Evolutionary conservation across 92 coral and sea anemone genomes (phyloP), one percentile per base, ranked within the genome.

Genomic region (Micromussa lordhowensis): DNA sequence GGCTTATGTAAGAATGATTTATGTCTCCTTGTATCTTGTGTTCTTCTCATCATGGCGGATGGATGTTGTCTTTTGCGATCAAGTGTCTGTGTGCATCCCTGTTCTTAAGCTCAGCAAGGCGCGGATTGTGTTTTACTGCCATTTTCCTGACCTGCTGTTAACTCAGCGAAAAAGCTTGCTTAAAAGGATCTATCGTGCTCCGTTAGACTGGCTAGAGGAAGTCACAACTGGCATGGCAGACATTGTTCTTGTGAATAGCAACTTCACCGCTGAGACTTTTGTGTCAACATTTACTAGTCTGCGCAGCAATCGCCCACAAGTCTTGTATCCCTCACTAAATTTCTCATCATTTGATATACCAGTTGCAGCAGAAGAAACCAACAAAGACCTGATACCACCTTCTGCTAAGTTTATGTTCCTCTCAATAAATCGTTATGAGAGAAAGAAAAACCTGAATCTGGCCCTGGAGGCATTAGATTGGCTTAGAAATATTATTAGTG

Each of bases 221-320:
- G 48, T 92, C 30, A 94, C 99, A 29, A 97, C 99, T 89, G 99
- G 99, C 59, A 94, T 97, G 98, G 99, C 99, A 79, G 98, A 97
- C 70, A 82, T 88, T 36, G 85, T 96, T 35, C 93, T 97, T 51
- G 99, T 97, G 31, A 97, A 97, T 91, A 97, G 99, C 91, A 97
- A 92, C 57, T 97, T 97, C 81, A 97, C 99, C 5, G 98, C 98
- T 21, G 91, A 94, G 77, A 97, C 99, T 78, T 97, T 97, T 87
- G 83, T 83, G 10, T 78, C 92, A 38, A 97, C 99, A 35, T 97
- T 97, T 82, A 90, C 77, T 59, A 89, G 97, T 16, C 89, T 97
- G 2, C 71, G 89, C 32, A 91, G 75, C 83, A 92, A 78, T 53
- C 87, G 87, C 7, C 99, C 99, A 38, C 86, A 91, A 28, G 96